Percentiles rank a stretch among this genome's conserved stretches.
Conservation (phyloP, 2,797 vertebrate genomes). For the Xenops minutus region DNA sequence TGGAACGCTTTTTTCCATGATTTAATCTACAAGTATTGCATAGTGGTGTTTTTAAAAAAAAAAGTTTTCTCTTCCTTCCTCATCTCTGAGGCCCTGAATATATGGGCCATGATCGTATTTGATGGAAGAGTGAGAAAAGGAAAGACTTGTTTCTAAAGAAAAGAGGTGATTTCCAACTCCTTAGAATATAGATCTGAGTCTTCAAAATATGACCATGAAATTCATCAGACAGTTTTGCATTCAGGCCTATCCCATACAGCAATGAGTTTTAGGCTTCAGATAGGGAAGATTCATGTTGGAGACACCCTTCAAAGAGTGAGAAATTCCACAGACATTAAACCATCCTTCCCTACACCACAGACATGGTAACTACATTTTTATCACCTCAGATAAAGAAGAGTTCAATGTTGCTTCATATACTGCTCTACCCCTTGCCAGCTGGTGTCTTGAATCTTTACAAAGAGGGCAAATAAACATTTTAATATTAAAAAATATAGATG, state of each 20-base stretch:
- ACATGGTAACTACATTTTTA: not conserved
- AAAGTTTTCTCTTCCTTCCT: not conserved
- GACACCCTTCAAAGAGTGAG: not conserved
- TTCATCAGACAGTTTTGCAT: not conserved
- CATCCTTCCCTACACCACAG: not conserved
- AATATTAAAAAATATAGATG: not conserved
- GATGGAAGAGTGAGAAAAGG: not conserved
- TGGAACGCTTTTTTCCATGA: slow-evolving; percentile 10
- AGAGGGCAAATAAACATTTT: not conserved
- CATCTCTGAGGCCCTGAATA: not conserved
- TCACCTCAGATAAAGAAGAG: not conserved
- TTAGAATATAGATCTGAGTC: not conserved
- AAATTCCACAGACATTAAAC: not conserved
- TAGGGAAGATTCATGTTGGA: not conserved
- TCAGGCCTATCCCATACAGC: not conserved
- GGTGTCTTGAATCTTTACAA: not conserved
- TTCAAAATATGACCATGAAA: not conserved
- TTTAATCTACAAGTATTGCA: not conserved
- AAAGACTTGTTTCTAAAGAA: not conserved
- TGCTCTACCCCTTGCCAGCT: not conserved
- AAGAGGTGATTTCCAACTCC: not conserved
- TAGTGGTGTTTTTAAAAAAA: not conserved
- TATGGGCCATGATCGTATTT: not conserved
- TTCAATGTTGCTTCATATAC: not conserved
- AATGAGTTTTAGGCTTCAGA: not conserved